Evolutionary conservation across 2,797 vertebrate species (phyloP).

Genomic region (Acrocephalus scirpaceus): DNA sequence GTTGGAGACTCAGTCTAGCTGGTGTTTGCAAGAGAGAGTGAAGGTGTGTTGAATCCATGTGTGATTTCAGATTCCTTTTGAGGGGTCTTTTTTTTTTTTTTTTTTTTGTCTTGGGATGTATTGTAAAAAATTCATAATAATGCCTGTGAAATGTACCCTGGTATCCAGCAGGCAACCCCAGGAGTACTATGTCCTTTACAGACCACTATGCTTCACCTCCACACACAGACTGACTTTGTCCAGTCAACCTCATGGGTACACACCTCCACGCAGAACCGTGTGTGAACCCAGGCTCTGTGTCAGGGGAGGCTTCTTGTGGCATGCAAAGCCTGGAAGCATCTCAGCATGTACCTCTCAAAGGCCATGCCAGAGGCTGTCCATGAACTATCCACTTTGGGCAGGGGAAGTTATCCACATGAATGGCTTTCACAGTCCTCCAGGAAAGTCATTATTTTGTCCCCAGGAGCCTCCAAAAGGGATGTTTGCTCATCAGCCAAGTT

Average conservation of each 20-base stretch:
- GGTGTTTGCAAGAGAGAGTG: background rate
- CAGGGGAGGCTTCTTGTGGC: background rate
- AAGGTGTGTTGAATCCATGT: background rate
- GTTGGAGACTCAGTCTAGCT: background rate
- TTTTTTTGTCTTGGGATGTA: background rate
- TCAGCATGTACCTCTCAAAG: background rate
- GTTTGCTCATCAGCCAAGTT: background rate
- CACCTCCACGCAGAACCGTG: fast-evolving
- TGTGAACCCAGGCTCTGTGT: background rate
- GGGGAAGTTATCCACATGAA: background rate
- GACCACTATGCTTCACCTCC: background rate
- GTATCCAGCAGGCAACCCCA: background rate
- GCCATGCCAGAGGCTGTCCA: background rate
- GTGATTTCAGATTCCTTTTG: background rate
- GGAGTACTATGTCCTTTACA: background rate
- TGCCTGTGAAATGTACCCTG: background rate
- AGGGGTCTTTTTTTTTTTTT: background rate
- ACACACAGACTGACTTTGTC: fast-evolving
- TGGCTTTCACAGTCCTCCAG: background rate
- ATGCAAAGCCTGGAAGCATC: background rate
- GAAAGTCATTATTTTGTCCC: background rate
- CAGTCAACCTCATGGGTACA: fast-evolving
- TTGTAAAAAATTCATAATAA: background rate
- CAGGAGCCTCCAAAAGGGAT: background rate
- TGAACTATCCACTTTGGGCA: background rate